phyloP scores from a whole-genome alignment of 2,113 vertebrate species.

The Phylloscopus whistleri region DNA sequence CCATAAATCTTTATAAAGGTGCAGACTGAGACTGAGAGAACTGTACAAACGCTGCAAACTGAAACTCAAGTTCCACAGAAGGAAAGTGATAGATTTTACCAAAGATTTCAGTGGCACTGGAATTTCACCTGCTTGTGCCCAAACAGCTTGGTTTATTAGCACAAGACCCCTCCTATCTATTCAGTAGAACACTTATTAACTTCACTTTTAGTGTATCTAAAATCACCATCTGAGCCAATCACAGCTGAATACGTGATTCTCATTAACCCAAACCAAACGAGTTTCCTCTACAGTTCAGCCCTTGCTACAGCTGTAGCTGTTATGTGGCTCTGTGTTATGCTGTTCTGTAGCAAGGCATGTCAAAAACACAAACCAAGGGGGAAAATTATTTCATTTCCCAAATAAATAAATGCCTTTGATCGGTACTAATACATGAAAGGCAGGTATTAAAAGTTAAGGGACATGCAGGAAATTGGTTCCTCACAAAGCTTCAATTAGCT shows the following conservation, averaged over 20 bases:
- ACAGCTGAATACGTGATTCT: not conserved
- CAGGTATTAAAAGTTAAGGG: slow-evolving; percentile 38
- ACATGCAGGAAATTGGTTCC: slow-evolving; percentile 26
- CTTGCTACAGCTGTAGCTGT: slow-evolving; percentile 1
- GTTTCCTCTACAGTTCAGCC: not conserved
- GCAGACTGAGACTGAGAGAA: not conserved
- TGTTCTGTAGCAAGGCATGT: not conserved
- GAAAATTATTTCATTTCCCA: slow-evolving; percentile 60
- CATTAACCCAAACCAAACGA: slow-evolving; percentile 36
- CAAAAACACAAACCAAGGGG: slow-evolving; percentile 48
- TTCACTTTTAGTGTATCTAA: not conserved
- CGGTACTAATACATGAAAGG: not conserved
- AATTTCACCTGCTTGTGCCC: not conserved
- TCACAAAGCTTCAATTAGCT: slow-evolving; percentile 73
- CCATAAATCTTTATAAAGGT: not conserved
- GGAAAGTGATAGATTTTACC: not conserved
- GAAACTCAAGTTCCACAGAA: not conserved
- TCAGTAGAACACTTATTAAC: not conserved
- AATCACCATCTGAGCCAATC: not conserved
- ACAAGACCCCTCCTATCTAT: not conserved
- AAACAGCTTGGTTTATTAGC: not conserved
- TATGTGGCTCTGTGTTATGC: not conserved
- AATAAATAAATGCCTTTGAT: slow-evolving; percentile 49
- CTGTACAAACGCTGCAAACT: not conserved
- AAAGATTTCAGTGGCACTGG: not conserved